A percentile compares a stretch with the other conserved stretches of the same genome.
Evolutionary conservation across 2,113 vertebrate species (phyloP).

Genomic region (Myotis brandtii): DNA sequence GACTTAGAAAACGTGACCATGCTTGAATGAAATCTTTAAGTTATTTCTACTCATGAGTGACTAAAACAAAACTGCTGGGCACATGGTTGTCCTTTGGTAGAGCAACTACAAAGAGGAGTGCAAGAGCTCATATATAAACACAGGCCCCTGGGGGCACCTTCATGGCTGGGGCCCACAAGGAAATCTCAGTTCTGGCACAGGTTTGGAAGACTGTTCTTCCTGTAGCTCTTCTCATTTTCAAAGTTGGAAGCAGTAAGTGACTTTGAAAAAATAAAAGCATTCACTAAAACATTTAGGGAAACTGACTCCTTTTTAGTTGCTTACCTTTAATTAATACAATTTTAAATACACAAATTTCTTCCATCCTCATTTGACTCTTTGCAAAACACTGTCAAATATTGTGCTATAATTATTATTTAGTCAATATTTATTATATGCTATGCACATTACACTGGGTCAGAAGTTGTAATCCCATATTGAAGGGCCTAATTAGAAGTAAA

Average conservation of each 20-base stretch:
- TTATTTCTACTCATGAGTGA: neutral
- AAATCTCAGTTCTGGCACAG: neutral
- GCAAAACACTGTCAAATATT: neutral
- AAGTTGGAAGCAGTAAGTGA: neutral
- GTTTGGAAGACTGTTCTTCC: neutral
- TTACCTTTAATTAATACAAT: neutral
- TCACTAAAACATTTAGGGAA: neutral
- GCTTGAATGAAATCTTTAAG: neutral
- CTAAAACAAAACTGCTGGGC: neutral
- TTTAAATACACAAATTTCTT: neutral
- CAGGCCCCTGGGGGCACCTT: neutral
- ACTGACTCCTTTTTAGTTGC: neutral
- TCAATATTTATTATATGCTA: neutral
- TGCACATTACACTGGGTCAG: neutral
- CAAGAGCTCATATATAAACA: neutral
- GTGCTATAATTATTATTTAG: neutral
- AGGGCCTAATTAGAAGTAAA: conserved; percentile 28
- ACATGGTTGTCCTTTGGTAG: neutral
- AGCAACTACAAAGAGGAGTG: neutral
- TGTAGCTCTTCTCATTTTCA: neutral
- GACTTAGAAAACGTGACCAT: neutral
- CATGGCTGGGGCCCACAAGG: too few relatives aligned
- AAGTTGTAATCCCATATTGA: neutral
- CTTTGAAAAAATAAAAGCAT: neutral
- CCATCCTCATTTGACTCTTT: neutral